Evolutionary conservation across 2,888 invertebrate species (phyloP).

Genomic region (Apamea crenata): DNA sequence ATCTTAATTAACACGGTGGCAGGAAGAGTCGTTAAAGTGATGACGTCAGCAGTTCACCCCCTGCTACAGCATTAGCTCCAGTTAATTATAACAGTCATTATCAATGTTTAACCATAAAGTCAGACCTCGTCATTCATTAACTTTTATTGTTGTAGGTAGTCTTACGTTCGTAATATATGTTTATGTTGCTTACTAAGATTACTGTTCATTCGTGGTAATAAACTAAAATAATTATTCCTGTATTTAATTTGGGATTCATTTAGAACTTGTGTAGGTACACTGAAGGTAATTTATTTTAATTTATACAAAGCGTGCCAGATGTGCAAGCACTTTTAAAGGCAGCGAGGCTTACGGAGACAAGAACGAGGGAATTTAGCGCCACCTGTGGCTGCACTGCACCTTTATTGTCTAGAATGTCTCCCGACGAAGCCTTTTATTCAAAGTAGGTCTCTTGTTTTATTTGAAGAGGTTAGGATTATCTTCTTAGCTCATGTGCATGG

Average conservation of each 20-base stretch:
- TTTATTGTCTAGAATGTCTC: conserved; percentile 35
- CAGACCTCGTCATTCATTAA: conserved; percentile 63
- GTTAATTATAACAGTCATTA: conserved; percentile 73
- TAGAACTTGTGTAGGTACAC: conserved; percentile 33
- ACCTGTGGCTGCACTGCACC: conserved; percentile 56
- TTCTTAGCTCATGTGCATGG: conserved; percentile 12
- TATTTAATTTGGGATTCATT: conserved; percentile 44
- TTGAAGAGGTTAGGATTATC: conserved; percentile 8
- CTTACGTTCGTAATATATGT: conserved; percentile 53
- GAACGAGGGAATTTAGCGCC: conserved; percentile 39
- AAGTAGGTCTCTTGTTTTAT: conserved; percentile 17
- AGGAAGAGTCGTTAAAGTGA: conserved; percentile 74
- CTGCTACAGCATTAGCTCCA: conserved; percentile 60
- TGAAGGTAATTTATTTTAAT: conserved; percentile 59
- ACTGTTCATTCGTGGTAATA: conserved; percentile 38
- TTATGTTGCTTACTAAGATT: conserved; percentile 59
- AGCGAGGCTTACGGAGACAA: conserved; percentile 46
- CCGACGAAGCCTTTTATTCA: conserved; percentile 27
- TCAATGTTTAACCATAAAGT: conserved; percentile 67
- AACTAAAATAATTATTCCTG: conserved; percentile 49
- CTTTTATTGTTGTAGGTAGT: conserved; percentile 53
- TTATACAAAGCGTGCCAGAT: conserved; percentile 57
- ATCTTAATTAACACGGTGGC: conserved; percentile 81
- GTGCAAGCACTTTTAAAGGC: conserved; percentile 54
- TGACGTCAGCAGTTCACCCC: conserved; percentile 76